Evolutionary conservation across 2,888 invertebrate genomes (phyloP).

Genomic region (Hetaerina titia): DNA sequence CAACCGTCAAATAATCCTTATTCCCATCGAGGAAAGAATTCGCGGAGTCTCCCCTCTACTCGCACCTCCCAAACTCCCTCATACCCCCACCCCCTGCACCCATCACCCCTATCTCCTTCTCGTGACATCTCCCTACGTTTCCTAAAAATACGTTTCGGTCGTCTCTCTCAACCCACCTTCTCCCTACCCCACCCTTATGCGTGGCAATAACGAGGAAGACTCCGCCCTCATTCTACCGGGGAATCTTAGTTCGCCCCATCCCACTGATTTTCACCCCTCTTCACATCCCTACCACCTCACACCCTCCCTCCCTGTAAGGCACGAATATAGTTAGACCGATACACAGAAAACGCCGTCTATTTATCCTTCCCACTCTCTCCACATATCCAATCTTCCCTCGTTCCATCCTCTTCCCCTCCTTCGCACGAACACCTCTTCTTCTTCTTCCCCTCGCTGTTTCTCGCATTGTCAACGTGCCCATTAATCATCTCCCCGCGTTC

Average conservation of each 20-base stretch:
- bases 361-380: neutral
- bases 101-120: neutral
- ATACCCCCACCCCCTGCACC: neutral
- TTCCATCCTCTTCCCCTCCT: neutral
- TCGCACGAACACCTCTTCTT: neutral
- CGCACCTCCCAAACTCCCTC: neutral
- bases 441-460: neutral
- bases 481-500: neutral
- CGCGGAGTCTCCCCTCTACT: conserved; percentile 1
- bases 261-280: no score
- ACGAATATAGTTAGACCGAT: neutral
- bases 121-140: neutral
- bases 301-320: neutral
- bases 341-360: neutral
- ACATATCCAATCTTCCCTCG: neutral
- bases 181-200: neutral
- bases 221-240: neutral
- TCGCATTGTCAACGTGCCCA: conserved; percentile 31
- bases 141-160: neutral
- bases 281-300: neutral
- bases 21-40: neutral
- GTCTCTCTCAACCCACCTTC: neutral
- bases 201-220: no score
- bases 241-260: no score
- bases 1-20: no score